Base-by-base conservation (phyloP, 1,140 invertebrate species). In the Halesus radiatus region DNA sequence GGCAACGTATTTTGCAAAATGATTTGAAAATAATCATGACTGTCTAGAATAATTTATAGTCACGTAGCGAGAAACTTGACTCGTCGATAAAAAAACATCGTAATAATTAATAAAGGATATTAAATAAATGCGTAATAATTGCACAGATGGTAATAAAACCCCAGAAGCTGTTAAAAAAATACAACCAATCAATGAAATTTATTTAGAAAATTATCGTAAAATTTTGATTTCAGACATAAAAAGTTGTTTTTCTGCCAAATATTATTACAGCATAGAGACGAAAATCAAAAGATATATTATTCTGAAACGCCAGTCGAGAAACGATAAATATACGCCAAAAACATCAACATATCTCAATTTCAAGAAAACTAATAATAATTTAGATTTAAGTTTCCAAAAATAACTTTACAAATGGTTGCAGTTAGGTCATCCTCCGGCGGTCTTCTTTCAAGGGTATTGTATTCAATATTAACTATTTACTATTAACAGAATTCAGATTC, bases 1-100 rank as follows among this genome's bases (percentile, higher is more conserved):
- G 37, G 68, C 5, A 20, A 72, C 68, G 58, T 80, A 80, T 82
- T 82, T 82, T 82, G 78, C 81, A 80, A 83, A 83, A 80, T 58
- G 58, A 45, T 78, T 82, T 82, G 45, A 83, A 83, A 78, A 80
- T 83, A 83, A 83, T 80, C 56, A 26, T 58, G 68, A 68, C 18
- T 56, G 72, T 64, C 37, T 62, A 62, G 26, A 62, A 66, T 45
- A 45, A 45, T 45, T 70, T 58, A 66, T 50, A 52, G 66, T 16
- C 81, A 29, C 64, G 81, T 29, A 78, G 52, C 15, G 54, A 77
- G 78, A 79, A 82, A 82, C 60, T 64, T 78, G 77, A 45, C 37
- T 45, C 37, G 37, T 10, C 37, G 37, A 45, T 45, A 45, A 45
- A 45, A 45, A 45, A 8, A 45, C 7, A 5, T 13, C 1, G 13